These are phyloP conservation scores for Nemotelus pantherinus DNA, from an alignment of 2,888 invertebrate species.

Conservation along the genomic window DNA sequence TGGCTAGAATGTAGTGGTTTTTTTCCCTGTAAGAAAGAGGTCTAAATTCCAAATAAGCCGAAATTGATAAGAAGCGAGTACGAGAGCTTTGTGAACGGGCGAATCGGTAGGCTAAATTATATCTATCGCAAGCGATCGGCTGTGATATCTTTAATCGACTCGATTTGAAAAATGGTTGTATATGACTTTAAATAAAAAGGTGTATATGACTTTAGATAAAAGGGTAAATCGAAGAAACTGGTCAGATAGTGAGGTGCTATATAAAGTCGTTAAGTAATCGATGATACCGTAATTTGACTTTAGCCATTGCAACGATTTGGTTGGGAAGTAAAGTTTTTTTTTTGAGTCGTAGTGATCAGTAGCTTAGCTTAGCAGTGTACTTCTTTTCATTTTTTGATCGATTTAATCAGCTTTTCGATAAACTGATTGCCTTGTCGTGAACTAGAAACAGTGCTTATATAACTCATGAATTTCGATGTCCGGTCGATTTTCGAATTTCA, in stretches of 20 bases:
- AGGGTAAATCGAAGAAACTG: neutral
- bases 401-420: neutral
- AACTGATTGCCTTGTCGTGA: too few species aligned
- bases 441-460: too few species aligned
- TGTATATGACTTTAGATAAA: neutral
- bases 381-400: neutral
- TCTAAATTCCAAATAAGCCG: too few species aligned
- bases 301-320: neutral
- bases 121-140: too few species aligned
- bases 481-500: too few species aligned
- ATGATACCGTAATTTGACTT: conserved; percentile 22
- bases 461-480: too few species aligned
- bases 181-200: too few species aligned
- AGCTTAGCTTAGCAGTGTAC: neutral
- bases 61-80: too few species aligned
- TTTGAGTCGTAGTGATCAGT: neutral
- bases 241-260: conserved; percentile 10
- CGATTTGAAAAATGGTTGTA: too few species aligned
- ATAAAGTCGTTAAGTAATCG: conserved; percentile 31
- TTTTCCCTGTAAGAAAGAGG: neutral
- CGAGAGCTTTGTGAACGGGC: too few species aligned
- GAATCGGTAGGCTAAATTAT: too few species aligned
- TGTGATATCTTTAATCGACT: too few species aligned
- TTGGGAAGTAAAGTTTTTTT: neutral
- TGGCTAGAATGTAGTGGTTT: neutral